Evolutionary conservation across 2,888 invertebrate genomes (phyloP), one percentile per base, ranked within the genome.

Genomic region (Coenonympha arcania): DNA sequence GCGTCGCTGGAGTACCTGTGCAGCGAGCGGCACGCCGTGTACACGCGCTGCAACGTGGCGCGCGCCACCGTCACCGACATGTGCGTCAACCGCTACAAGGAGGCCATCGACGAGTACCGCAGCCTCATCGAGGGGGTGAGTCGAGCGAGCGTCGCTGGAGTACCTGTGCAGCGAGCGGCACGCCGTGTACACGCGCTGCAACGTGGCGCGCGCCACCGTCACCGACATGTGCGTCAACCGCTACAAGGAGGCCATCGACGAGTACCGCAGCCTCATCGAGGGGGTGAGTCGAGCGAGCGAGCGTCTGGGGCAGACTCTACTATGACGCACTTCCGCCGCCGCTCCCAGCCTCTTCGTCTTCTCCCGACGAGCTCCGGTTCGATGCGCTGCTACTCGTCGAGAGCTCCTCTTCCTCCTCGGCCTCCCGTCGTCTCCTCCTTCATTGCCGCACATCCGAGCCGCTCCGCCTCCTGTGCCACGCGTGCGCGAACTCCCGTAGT

Each of bases 21-120:
- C 79, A 89, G 91, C 26, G 96, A 96, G 70, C 93, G 93, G 33
- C 92, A 92, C 73, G 93, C 95, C 39, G 95, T 97, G 55, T 94
- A 92, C 73, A 93, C 95, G 24, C 91, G 91, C 59, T 97, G 97
- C 82, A 94, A 95, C 75, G 94, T 96, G 50, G 95, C 96, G 11
- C 90, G 95, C 55, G 94, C 94, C 56, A 97, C 96, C 50, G 89
- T 98, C 59, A 92, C 98, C 52, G 99, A 99, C 84, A 90, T 92
- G 70, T 92, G 98, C 62, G 95, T 96, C 47, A 93, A 95, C 70
- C 59, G 63, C 42, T 64, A 64, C 60, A 61, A 60, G 70, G 95
- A 95, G 76, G 93, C 94, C 41, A 93, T 94, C 66, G 94, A 94
- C 71, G 95, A 95, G 65, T 96, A 92, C 90, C 89, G 94, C 61